Conservation (phyloP, 2,888 invertebrate species). For the Volucella zonaria region DNA sequence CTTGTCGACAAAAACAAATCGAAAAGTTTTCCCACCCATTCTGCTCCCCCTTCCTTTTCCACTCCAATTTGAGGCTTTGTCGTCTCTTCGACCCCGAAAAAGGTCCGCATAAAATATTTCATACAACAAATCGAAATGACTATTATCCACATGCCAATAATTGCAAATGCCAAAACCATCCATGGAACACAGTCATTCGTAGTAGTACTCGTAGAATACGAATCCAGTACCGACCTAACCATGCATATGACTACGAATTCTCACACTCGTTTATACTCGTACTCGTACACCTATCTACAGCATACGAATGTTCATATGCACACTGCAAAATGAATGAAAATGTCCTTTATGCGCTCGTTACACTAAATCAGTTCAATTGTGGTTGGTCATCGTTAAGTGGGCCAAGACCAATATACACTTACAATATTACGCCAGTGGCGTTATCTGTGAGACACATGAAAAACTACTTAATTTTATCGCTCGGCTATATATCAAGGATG, state of each 20-base stretch:
- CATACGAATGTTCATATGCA: slow-evolving; percentile 3
- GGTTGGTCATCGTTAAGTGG: slow-evolving; percentile 72
- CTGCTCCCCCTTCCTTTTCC: neutral
- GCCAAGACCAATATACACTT: slow-evolving; percentile 70
- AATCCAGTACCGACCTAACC: slow-evolving; percentile 31
- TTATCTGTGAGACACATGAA: slow-evolving; percentile 73
- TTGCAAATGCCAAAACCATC: slow-evolving; percentile 66
- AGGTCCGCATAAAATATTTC: slow-evolving; percentile 72
- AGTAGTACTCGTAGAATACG: too few relatives aligned
- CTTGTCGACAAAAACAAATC: slow-evolving; percentile 17
- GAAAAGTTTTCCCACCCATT: neutral
- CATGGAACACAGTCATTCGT: slow-evolving; percentile 1
- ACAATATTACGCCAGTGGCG: slow-evolving; percentile 65
- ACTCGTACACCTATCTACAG: slow-evolving; percentile 7
- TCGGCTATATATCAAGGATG: slow-evolving; percentile 58
- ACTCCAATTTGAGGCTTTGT: neutral
- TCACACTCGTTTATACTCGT: too few relatives aligned
- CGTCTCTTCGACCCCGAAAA: slow-evolving; percentile 42
- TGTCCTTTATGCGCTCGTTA: slow-evolving; percentile 72
- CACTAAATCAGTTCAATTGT: slow-evolving; percentile 72
- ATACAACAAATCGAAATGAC: slow-evolving; percentile 71
- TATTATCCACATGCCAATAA: slow-evolving; percentile 72
- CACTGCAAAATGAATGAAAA: slow-evolving; percentile 22
- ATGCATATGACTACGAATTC: slow-evolving; percentile 40
- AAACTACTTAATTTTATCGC: slow-evolving; percentile 73